Evolutionary conservation across 2,888 invertebrate genomes (phyloP), one percentile per base, ranked within the genome.

Genomic region (Pterostichus madidus): DNA sequence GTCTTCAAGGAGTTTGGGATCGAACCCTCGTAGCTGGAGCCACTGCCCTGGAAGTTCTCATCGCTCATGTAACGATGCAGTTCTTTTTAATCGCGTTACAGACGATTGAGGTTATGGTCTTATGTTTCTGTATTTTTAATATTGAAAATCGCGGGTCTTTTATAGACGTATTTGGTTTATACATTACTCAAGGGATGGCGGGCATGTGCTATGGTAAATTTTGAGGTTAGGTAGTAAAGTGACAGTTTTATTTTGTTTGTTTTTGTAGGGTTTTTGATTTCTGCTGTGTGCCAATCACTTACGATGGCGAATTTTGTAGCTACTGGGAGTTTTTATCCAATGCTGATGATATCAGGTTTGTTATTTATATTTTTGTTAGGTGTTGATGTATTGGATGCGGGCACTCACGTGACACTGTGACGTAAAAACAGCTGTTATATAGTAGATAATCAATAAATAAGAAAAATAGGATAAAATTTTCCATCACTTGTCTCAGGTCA

Each of bases 311-410:
- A 97, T 91, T 97, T 96, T 88, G 92, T 96, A 10, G 93, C 97
- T 0, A 94, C 97, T 0, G 98, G 98, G 11, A 96, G 95, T 84
- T 97, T 98, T 88, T 98, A 97, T 88, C 97, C 98, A 0, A 94
- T 97, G 92, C 93, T 98, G 84, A 91, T 98, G 84, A 90, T 97
- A 5, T 96, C 96, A 88, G 97, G 97, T 97, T 89, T 91, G 93
- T 90, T 73, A 52, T 73, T 53, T 56, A 35, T 44, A 32, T 31
- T 56, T 84, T 24, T 24, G 24, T 24, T 24, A 2, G 24, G 3
- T 24, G 13, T 24, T 24, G 31, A 2, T 24, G 61, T 53, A 24
- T 31, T 17, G n/a, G n/a, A n/a, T n/a, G n/a, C n/a, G n/a, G n/a
- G n/a, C n/a, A n/a, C n/a, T n/a, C n/a, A n/a, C n/a, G n/a, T n/a